A percentile compares a stretch with the other conserved stretches of the same genome.
Conservation (phyloP, 2,888 invertebrate genomes). For the Drosophila bunnanda region DNA sequence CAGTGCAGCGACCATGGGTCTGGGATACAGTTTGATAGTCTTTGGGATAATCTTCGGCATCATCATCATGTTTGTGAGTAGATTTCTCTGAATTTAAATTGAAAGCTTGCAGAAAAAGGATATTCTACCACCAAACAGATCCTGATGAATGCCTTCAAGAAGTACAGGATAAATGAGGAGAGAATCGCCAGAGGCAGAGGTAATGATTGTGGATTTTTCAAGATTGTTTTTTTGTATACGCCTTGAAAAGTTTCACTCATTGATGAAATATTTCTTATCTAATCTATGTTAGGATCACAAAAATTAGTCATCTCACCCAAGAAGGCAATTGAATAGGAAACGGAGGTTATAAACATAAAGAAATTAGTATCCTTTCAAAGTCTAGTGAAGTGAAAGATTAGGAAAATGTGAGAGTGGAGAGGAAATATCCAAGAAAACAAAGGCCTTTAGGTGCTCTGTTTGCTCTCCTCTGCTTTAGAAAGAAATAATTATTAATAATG, state of each 20-base stretch:
- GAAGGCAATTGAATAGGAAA: neutral
- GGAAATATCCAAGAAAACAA: neutral
- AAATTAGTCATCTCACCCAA: neutral
- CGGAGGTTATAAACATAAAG: neutral
- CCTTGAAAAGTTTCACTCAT: neutral
- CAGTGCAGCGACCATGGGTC: neutral
- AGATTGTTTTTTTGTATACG: neutral
- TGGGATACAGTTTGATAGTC: neutral
- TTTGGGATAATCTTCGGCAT: neutral
- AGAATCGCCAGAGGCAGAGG: neutral
- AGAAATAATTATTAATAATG: too few relatives aligned
- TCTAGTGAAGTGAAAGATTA: neutral
- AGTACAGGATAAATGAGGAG: neutral
- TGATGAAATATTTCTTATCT: constrained; percentile 9
- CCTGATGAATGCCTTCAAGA: neutral
- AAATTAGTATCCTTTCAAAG: neutral
- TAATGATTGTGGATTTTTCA: neutral
- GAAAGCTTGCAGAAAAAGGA: neutral
- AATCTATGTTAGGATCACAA: neutral
- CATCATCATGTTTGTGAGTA: neutral
- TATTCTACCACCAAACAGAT: neutral
- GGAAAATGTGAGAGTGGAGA: neutral
- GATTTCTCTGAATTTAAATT: too few relatives aligned
- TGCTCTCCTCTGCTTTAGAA: too few relatives aligned
- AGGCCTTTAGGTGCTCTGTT: neutral